Conservation (phyloP, 1,140 invertebrate species). For the Andricus grossulariae region DNA sequence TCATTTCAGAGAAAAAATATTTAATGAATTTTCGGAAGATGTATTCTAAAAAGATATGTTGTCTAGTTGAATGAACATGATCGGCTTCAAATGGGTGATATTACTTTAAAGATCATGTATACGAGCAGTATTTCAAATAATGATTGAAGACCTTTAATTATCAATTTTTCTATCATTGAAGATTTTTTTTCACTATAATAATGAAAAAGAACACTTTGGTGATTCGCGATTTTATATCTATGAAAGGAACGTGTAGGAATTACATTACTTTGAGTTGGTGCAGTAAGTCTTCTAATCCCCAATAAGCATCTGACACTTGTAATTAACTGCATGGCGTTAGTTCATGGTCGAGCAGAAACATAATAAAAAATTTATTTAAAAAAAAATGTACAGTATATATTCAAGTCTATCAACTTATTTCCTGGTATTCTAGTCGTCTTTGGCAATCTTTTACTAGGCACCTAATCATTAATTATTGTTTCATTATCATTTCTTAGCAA, state of each 20-base stretch:
- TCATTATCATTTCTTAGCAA: not conserved
- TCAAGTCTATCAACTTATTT: conserved; percentile 5
- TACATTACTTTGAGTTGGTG: not conserved
- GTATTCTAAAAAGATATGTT: too few species aligned
- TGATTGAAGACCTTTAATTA: too few species aligned
- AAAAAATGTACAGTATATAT: not conserved
- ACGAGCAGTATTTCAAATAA: too few species aligned
- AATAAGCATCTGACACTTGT: not conserved
- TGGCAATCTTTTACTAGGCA: not conserved
- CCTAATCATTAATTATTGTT: not conserved
- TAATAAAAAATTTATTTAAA: not conserved
- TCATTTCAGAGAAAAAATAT: too few species aligned
- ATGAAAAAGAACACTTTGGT: too few species aligned
- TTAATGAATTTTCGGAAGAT: too few species aligned
- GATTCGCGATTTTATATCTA: too few species aligned
- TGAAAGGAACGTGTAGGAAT: not conserved
- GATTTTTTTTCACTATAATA: too few species aligned
- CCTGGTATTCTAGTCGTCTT: conserved; percentile 6
- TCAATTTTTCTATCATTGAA: too few species aligned
- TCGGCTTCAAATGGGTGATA: too few species aligned
- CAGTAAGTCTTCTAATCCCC: conserved; percentile 9
- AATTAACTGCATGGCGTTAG: not conserved
- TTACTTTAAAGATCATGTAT: too few species aligned
- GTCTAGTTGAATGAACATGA: too few species aligned
- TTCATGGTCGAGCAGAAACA: not conserved